Evolutionary conservation across 1,140 invertebrate genomes (phyloP).

Genomic region (Drosophila varians): DNA sequence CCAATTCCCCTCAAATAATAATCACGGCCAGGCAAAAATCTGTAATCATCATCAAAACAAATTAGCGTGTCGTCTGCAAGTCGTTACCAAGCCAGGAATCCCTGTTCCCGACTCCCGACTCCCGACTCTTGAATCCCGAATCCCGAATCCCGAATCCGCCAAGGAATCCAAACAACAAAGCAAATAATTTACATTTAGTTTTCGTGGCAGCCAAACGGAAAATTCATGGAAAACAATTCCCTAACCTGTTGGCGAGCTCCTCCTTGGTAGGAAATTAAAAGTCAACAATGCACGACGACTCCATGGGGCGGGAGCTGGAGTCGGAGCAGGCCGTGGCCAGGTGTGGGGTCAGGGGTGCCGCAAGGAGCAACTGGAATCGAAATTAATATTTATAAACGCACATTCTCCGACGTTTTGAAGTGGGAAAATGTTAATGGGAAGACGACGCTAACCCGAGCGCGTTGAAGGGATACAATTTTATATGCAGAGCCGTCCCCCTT

Average conservation of each 20-base stretch:
- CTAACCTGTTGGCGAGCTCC: conserved; percentile 55
- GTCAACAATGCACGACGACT: conserved; percentile 58
- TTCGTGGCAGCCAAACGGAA: conserved; percentile 53
- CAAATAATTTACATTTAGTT: conserved; percentile 73
- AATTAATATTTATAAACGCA: conserved; percentile 80
- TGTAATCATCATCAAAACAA: conserved; percentile 56
- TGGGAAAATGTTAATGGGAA: conserved; percentile 44
- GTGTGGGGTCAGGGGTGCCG: background rate
- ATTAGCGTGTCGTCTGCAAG: conserved; percentile 68
- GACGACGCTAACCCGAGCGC: conserved; percentile 22
- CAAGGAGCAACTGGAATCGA: conserved; percentile 37
- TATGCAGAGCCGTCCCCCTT: background rate
- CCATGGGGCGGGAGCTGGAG: background rate
- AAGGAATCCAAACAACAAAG: no score
- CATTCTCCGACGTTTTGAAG: conserved; percentile 32
- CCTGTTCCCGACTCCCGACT: no score
- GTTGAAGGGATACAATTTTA: conserved; percentile 9
- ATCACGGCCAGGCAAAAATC: conserved; percentile 33
- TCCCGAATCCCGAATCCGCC: no score
- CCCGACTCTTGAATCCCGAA: no score
- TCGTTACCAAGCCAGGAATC: conserved; percentile 37
- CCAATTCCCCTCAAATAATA: conserved; percentile 51
- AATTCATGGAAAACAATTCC: conserved; percentile 63
- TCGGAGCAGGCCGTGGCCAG: no score
- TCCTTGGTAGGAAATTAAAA: conserved; percentile 66